Evolutionary conservation across 2,888 invertebrate species (phyloP), one percentile per base, ranked within the genome.

Genomic region (Operophtera brumata): DNA sequence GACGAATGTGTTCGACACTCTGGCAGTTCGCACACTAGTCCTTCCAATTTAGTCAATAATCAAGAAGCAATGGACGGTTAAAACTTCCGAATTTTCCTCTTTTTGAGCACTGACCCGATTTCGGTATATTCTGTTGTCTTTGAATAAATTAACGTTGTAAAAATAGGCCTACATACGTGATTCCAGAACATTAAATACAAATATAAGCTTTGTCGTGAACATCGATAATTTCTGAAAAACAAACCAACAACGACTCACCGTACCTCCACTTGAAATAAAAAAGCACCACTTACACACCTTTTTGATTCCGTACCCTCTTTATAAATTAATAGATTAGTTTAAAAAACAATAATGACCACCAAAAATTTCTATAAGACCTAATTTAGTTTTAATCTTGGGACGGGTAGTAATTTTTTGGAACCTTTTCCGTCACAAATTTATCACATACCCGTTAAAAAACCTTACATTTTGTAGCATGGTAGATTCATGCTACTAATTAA

Each of bases 271-370:
- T 32, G 14, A 36, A 30, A 41, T 35, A 28, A 9, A 6, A 35
- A 40, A 51, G 35, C 26, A 26, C 12, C 41, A 46, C 41, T 52
- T 52, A 40, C 40, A 49, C 49, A 46, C 41, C 41, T 41, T 46
- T 52, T 20, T 32, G n/a, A 37, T 32, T 28, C 34, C 28, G 8
- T 14, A 37, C 32, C 34, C 42, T 42, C 41, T 39, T 39, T n/a
- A n/a, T n/a, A n/a, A n/a, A n/a, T n/a, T n/a, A n/a, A n/a, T n/a
- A n/a, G n/a, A 30, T 42, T 14, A 30, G n/a, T 34, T n/a, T n/a
- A 11, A n/a, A 6, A 30, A 3, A 34, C n/a, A 11, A 13, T 12
- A 0, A 7, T 13, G 5, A 8, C 8, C 7, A 13, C 0, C 36
- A 36, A 13, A 36, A 36, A 36, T 36, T 7, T 13, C n/a, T 34